These are phyloP conservation scores for Lates japonicus DNA, from an alignment of 2,797 vertebrate genomes.

Conservation along the genomic window DNA sequence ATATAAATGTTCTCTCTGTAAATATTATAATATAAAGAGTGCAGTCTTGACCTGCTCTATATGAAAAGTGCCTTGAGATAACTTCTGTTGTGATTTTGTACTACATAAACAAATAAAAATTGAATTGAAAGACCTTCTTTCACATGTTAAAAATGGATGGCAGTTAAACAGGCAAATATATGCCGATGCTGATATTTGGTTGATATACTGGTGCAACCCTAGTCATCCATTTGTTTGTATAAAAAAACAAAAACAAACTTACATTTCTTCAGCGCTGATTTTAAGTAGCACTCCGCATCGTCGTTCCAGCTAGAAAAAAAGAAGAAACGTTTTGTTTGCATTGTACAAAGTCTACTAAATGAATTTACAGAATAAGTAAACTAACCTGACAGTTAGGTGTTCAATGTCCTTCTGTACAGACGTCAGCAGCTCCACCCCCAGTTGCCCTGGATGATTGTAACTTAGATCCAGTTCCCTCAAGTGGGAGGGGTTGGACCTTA, in stretches of 20 bases:
- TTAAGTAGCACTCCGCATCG: constrained; percentile 54
- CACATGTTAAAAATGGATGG: too few species aligned
- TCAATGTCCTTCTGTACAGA: constrained; percentile 5
- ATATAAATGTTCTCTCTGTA: too few species aligned
- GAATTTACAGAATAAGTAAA: neutral
- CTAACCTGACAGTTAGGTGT: constrained; percentile 38
- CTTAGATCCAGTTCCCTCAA: constrained; percentile 55
- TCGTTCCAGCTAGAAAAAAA: neutral
- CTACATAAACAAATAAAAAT: too few species aligned
- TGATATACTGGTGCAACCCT: too few species aligned
- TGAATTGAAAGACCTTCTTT: too few species aligned
- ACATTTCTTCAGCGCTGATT: constrained; percentile 58
- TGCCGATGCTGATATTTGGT: too few species aligned
- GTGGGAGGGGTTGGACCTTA: constrained; percentile 20
- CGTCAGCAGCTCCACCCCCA: constrained; percentile 17
- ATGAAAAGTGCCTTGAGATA: too few species aligned
- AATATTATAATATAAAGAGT: too few species aligned
- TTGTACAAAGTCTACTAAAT: neutral
- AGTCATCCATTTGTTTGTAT: neutral
- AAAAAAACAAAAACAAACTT: neutral
- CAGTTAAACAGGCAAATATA: too few species aligned
- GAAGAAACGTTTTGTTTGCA: neutral
- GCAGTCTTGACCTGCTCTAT: too few species aligned
- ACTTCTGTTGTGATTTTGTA: too few species aligned
- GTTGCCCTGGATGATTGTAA: constrained; percentile 38